Base-by-base conservation (phyloP, 2,888 invertebrate species). In the Campoplex nolae region DNA sequence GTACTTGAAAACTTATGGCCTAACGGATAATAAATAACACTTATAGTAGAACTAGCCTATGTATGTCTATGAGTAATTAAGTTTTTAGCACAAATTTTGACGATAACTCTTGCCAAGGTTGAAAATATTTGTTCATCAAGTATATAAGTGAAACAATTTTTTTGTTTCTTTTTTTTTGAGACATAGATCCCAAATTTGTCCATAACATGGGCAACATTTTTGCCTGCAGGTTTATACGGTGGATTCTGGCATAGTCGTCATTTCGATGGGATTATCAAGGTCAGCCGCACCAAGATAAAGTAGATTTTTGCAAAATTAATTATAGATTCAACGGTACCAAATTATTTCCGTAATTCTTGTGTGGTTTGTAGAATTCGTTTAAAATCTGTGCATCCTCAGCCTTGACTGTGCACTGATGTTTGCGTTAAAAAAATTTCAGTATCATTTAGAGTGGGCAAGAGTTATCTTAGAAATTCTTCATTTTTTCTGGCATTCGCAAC, bases 161-260 rank as follows among this genome's bases (percentile, higher is more conserved):
- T 54, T 9, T n/a, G 28, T 35, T 45, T 73, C 71, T 68, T 70
- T 71, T 48, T 48, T 54, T 84, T 79, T 89, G 18, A 77, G 45
- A 32, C 35, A 28, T 81, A 70, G 51, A 83, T 83, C 62, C 76
- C 1, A 75, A 84, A 76, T 86, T 89, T 89, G 85, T 88, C 83
- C 75, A 67, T 89, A 90, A 91, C 89, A 90, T 88, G 91, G 92
- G 92, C 92, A 92, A 90, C 87, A 78, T 92, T 92, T 92, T 91
- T 91, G 91, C 91, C 91, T 88, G 68, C 92, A 92, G 91, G 91
- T 92, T 89, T 88, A 85, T 89, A 89, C 90, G 84, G 73, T 87
- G 91, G 91, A 89, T 90, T 90, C 88, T 70, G 82, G 82, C 89
- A 85, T 89, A 83, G 62, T 82, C 89, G 89, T 88, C 88, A 89